Base-by-base conservation (phyloP, 2,888 invertebrate species). In the Stenodema calcarata region DNA sequence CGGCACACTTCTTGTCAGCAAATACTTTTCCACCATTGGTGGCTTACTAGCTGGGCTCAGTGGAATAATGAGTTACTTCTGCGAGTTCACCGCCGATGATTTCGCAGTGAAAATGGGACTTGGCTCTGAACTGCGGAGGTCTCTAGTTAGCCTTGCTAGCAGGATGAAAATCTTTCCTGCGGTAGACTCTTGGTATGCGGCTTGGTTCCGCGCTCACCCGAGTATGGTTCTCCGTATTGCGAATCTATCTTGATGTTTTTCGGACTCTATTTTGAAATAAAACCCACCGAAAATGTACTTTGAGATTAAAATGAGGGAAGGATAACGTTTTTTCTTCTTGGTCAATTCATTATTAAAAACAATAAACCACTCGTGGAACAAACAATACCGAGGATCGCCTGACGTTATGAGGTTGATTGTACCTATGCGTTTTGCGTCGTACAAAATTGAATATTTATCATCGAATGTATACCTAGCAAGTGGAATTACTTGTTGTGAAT, bases 71-170 rank as follows among this genome's bases (percentile, higher is more conserved):
- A 12, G 30, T 2, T 69, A 69, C 69, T 84, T 30, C 47, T 84
- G 84, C 23, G 84, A 84, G 28, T 84, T 23, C 35, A 16, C 76
- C 4, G 84, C 84, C 23, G 84, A 84, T 44, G 50, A n/a, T 3
- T 84, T 30, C 28, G 73, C 84, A 30, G 44, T 47, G 6, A 28
- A 16, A 44, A 42, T 84, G 75, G 84, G 84, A 11, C 75, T 75
- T 9, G 75, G 84, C 14, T 11, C 27, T 9, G 75, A 76, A 27
- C 84, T 84, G 27, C 14, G 47, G 14, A 14, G 44, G 9, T 41
- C 84, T 12, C 75, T 84, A 9, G 16, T 75, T 27, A 75, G 9
- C n/a, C 27, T 84, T 3, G 9, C 27, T 14, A 44, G 23, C 27
- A 47, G 73, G 28, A 27, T 50, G 16, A 18, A 23, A 18, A n/a